These are phyloP conservation scores for Rosalia funebris DNA, from an alignment of 2,888 invertebrate genomes.

Conservation along the genomic window DNA sequence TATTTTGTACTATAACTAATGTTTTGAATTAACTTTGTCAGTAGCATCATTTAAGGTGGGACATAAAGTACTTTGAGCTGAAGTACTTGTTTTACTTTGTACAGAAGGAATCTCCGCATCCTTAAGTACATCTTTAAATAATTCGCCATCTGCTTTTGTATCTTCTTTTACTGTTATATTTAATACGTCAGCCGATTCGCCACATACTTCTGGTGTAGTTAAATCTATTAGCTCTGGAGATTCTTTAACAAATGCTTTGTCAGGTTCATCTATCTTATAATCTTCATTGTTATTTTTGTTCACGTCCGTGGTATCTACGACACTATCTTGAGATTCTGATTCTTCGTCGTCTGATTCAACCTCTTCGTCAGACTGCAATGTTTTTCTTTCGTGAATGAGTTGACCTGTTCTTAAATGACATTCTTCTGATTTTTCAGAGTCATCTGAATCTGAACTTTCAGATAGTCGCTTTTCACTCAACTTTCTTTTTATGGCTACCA, in stretches of 20 bases:
- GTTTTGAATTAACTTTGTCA: too few relatives aligned
- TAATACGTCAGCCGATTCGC: not conserved
- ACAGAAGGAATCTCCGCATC: too few relatives aligned
- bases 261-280: not conserved
- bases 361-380: conserved; percentile 4
- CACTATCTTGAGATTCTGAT: conserved; percentile 13
- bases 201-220: too few relatives aligned
- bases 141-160: not conserved
- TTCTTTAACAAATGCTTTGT: not conserved
- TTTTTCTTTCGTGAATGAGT: not conserved
- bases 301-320: not conserved
- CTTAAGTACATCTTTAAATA: too few relatives aligned
- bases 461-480: conserved; percentile 38
- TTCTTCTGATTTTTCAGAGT: conserved; percentile 29
- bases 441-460: conserved; percentile 37
- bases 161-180: not conserved
- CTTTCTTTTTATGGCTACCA: conserved; percentile 50
- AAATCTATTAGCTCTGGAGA: too few relatives aligned
- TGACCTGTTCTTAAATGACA: not conserved
- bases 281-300: not conserved
- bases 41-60: too few relatives aligned
- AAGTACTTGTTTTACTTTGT: too few relatives aligned
- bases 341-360: conserved; percentile 16
- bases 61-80: too few relatives aligned
- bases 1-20: too few relatives aligned